Percentiles rank a stretch among this genome's conserved stretches.
Evolutionary conservation across 2,888 invertebrate species (phyloP).

Genomic region (Orchestes rusci): DNA sequence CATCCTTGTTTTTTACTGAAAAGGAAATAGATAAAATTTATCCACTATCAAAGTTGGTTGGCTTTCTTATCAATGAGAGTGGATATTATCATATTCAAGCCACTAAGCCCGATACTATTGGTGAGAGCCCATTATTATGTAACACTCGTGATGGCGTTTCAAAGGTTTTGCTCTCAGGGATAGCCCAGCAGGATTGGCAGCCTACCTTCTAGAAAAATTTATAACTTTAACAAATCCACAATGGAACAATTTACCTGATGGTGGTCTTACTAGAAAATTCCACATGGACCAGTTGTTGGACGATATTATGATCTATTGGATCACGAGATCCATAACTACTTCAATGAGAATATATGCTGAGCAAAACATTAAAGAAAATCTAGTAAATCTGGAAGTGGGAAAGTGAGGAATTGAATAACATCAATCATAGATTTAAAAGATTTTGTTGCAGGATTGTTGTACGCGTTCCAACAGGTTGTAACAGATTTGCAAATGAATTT

Average conservation of each 20-base stretch:
- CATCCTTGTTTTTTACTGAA: slow-evolving; percentile 51
- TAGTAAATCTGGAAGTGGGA: no score
- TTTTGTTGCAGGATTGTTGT: slow-evolving; percentile 53
- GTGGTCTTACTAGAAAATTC: slow-evolving; percentile 60
- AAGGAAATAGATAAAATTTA: slow-evolving; percentile 48
- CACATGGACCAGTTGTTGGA: slow-evolving; percentile 66
- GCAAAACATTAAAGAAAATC: no score
- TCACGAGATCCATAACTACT: slow-evolving; percentile 63
- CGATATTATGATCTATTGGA: slow-evolving; percentile 80
- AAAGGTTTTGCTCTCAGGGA: slow-evolving; percentile 62
- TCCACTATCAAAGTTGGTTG: slow-evolving; percentile 44
- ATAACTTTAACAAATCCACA: slow-evolving; percentile 61
- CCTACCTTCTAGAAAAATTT: slow-evolving; percentile 87
- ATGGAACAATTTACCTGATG: slow-evolving; percentile 51
- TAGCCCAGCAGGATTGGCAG: slow-evolving; percentile 79
- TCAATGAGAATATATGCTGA: slow-evolving; percentile 72
- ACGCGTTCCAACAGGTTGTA: slow-evolving; percentile 64
- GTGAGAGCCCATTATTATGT: slow-evolving; percentile 43
- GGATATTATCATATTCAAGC: slow-evolving; percentile 73
- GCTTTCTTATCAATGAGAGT: slow-evolving; percentile 45
- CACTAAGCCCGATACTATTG: slow-evolving; percentile 84
- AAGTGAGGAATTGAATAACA: no score
- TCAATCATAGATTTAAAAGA: no score
- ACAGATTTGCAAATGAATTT: slow-evolving; percentile 66
- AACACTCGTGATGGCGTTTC: neutral